Base-by-base conservation (phyloP, 2,888 invertebrate species). In the Leptinotarsa haldemani region DNA sequence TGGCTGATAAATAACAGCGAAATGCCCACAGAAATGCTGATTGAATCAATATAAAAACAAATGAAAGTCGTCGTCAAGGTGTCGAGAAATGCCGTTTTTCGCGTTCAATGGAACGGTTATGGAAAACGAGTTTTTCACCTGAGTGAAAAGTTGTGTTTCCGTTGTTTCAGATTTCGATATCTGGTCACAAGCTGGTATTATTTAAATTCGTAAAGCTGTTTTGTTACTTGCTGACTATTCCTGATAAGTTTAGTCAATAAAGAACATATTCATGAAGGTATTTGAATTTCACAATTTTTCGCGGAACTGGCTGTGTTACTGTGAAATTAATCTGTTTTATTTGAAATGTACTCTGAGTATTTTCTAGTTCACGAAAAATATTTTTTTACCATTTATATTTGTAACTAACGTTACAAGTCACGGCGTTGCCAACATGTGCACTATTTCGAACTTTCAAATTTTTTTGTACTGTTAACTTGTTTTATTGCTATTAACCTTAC, bases 1-100 rank as follows among this genome's bases (percentile, higher is more conserved):
- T 67, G 58, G 73, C 76, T 70, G 76, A 71, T 73, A 76, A 76
- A 71, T 71, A 70, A 71, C 65, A n/a, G 66, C 71, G 53, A 74
- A 68, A 73, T 65, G 66, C 20, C 20, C 65, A 40, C 64, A 30
- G 72, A 70, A 74, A 63, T 70, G 70, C 70, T 74, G 66, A 74
- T 74, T 66, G 70, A 74, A 70, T 65, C 48, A 66, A 69, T 64
- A 73, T 47, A 65, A 50, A 56, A 52, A 20, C 53, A 68, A 50
- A 61, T 61, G 40, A 30, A 61, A 40, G 61, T 30, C 61, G 61
- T 61, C n/a, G 30, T 40, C 16, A 30, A 65, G 47, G 50, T 50
- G 50, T 68, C 58, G 68, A 65, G 46, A 66, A 71, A 61, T 61
- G 61, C 61, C n/a, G 67, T 40, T 13, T 18, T 50, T 25, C 53